phyloP scores from a whole-genome alignment of 1,140 invertebrate species.

The Vanessa atalanta region DNA sequence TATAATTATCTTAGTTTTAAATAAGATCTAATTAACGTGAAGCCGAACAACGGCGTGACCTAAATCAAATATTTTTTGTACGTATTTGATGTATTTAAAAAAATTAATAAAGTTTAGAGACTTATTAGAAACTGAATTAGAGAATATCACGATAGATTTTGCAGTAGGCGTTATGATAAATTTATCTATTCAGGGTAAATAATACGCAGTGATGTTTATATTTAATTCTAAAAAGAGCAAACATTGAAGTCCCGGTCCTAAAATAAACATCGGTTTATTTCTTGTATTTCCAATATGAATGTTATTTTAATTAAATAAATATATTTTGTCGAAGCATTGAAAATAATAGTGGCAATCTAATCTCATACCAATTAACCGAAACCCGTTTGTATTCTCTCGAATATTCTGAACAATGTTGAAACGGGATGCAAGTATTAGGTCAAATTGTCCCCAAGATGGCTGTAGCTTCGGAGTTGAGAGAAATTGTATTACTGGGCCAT shows the following conservation, averaged over 20 bases:
- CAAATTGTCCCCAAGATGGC: slow-evolving; percentile 73
- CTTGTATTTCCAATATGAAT: not conserved
- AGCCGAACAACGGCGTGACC: not conserved
- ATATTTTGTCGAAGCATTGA: slow-evolving; percentile 18
- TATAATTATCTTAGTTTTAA: not conserved
- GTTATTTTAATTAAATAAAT: slow-evolving; percentile 16
- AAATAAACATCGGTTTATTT: not conserved
- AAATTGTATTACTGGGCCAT: slow-evolving; percentile 73
- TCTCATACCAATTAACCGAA: slow-evolving; percentile 32
- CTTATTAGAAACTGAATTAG: too few species aligned
- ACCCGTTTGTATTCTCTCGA: slow-evolving; percentile 21
- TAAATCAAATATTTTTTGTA: not conserved
- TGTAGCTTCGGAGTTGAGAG: slow-evolving; percentile 56
- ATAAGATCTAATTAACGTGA: slow-evolving; percentile 17
- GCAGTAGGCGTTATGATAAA: too few species aligned
- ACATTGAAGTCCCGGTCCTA: too few species aligned
- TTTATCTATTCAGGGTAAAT: too few species aligned
- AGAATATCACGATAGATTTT: too few species aligned
- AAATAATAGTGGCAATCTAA: slow-evolving; percentile 18
- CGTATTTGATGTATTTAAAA: not conserved
- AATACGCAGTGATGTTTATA: too few species aligned
- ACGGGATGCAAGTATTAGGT: slow-evolving; percentile 62
- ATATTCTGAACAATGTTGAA: slow-evolving; percentile 36
- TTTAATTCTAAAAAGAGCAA: too few species aligned
- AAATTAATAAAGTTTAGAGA: too few species aligned